Evolutionary conservation across 2,113 vertebrate species (phyloP), one percentile per base, ranked within the genome.

Genomic region (Albula glossodonta): DNA sequence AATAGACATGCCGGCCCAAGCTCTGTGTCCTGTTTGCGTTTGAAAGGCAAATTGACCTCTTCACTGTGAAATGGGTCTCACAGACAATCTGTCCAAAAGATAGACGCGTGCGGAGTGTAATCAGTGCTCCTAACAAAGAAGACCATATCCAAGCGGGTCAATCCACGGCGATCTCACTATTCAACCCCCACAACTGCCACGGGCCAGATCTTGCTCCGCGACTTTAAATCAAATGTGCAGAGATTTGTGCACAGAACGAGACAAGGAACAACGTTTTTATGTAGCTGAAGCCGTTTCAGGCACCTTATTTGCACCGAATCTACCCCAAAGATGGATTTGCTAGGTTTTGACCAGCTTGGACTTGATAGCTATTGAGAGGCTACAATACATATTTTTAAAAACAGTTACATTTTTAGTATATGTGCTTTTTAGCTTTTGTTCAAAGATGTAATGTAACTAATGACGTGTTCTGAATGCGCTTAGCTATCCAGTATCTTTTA

Each of bases 1-100:
- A 93, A 95, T 93, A 78, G 93, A 92, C 87, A 91, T 91, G 91
- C 93, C 94, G 94, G 90, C 88, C 92, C 93, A 92, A 89, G 92
- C 94, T 92, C 93, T 91, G 93, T 88, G 94, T 93, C 90, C 94
- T 93, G 93, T 89, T 94, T 94, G 93, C 92, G 96, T 96, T 96
- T 97, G 96, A 96, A 96, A 96, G 95, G 96, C 96, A 96, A 96
- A 97, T 97, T 97, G 97, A 97, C 96, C 97, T 96, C 96, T 95
- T 88, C 92, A 94, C 94, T 96, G 96, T 95, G 96, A 95, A 94
- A 93, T 93, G 89, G 92, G 84, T 95, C 94, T 93, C 95, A 93
- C 91, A 92, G 93, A 93, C 96, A 96, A 97, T 97, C 96, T 97
- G 97, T 95, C 95, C 94, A 92, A 92, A 93, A 94, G 95, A 93